A percentile compares a stretch with the other conserved stretches of the same genome.
Evolutionary conservation across 1,140 invertebrate species (phyloP).

Genomic region (Anagrus nilaparvatae): DNA sequence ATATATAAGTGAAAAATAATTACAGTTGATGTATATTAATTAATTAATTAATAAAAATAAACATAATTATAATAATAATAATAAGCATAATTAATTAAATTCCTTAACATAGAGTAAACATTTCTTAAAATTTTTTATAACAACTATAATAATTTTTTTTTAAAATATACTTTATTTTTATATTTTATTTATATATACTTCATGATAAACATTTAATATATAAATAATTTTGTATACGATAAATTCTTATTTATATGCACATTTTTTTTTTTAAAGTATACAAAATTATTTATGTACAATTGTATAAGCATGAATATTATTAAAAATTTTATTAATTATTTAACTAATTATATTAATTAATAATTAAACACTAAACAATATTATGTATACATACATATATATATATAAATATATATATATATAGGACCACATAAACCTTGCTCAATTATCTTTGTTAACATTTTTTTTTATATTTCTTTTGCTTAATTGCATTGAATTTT

Average conservation of each 20-base stretch:
- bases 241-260: too few species aligned
- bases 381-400: conserved; percentile 14
- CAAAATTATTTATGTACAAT: too few species aligned
- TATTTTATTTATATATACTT: conserved; percentile 7
- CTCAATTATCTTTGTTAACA: too few species aligned
- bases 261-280: too few species aligned
- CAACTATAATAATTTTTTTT: conserved; percentile 37
- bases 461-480: conserved; percentile 26
- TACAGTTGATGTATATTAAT: conserved; percentile 30
- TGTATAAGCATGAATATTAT: too few species aligned
- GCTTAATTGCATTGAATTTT: neutral
- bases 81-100: too few species aligned
- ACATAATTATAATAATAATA: too few species aligned
- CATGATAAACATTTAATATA: too few species aligned
- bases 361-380: conserved; percentile 5
- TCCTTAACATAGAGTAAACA: conserved; percentile 39
- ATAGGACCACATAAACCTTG: conserved; percentile 43
- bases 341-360: neutral
- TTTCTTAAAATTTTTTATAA: conserved; percentile 36
- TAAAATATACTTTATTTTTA: conserved; percentile 24
- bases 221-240: too few species aligned
- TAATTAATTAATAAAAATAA: too few species aligned
- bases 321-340: too few species aligned
- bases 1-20: conserved; percentile 41
- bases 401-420: conserved; percentile 24